Evolutionary conservation across 2,797 vertebrate genomes (phyloP), one percentile per base, ranked within the genome.

Genomic region (Stomatorhinus walkeri): DNA sequence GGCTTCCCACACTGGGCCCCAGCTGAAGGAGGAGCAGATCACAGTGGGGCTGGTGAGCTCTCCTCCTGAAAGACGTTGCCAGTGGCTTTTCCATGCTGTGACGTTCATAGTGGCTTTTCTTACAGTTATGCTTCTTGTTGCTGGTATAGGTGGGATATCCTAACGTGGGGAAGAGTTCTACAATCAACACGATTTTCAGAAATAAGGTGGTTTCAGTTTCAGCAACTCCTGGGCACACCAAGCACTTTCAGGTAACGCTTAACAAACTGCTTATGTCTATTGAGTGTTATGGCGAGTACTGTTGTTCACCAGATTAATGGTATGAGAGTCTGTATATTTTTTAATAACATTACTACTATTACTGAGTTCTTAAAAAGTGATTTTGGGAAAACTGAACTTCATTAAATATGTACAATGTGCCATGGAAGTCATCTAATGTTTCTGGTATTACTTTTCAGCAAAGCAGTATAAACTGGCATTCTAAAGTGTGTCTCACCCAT

Each of bases 201-300:
- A 96, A 99, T 93, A 99, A 99, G 94, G 99, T 98, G 90, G 98
- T 99, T 49, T 99, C 98, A 0, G 98, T 99, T 83, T 99, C 98
- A 36, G 97, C 97, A 64, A 99, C 98, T 0, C 98, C 98, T 3
- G 98, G 98, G 88, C 98, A 96, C 93, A 99, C 98, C 0, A 99
- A 99, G 90, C 98, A 99, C 92, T 99, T 99, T 90, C 98, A 99
- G 98, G 98, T 99, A 96, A 51, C 87, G 28, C 0, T 36, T 4
- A 32, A 85, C 24, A 52, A 86, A 86, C 49, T 54, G 48, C 22
- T 54, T 56, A 16, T 52, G 51, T 86, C 10, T 49, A 8, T 19
- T 19, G 49, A 86, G 28, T 52, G 28, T 36, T 14, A 32, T 56
- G 22, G 24, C 7, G 7, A 85, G 48, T 49, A 51, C 43, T 28